Evolutionary conservation across 2,888 invertebrate genomes (phyloP).

Genomic region (Argyresthia goedartella): DNA sequence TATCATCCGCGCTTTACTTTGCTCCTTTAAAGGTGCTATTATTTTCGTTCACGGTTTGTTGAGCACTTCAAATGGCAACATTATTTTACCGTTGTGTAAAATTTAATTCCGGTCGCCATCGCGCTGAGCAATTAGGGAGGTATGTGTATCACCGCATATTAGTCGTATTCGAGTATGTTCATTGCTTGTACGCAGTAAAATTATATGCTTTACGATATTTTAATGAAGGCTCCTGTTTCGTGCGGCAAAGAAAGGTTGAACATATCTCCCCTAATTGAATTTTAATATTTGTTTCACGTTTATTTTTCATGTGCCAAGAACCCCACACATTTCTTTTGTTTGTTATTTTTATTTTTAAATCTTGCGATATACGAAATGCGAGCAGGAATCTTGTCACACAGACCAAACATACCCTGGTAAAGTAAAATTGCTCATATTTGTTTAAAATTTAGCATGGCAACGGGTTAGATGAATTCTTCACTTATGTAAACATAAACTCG

Average conservation of each 20-base stretch:
- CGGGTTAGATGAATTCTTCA: too few species aligned
- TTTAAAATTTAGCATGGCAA: too few species aligned
- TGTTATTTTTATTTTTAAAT: too few species aligned
- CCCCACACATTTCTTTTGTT: neutral
- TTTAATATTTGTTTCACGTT: slow-evolving; percentile 26
- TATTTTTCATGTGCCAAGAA: neutral
- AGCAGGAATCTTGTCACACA: too few species aligned
- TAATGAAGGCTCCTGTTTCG: slow-evolving; percentile 25
- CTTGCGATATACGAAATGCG: too few species aligned
- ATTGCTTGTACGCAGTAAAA: slow-evolving; percentile 23
- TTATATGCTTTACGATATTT: slow-evolving; percentile 28
- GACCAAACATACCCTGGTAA: too few species aligned
- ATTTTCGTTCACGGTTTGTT: slow-evolving; percentile 50
- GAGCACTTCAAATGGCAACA: slow-evolving; percentile 39
- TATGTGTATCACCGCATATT: slow-evolving; percentile 23
- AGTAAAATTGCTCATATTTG: too few species aligned
- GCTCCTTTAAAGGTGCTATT: slow-evolving; percentile 27
- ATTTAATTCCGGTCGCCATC: slow-evolving; percentile 27
- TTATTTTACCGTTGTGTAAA: slow-evolving; percentile 41
- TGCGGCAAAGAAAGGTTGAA: slow-evolving; percentile 21
- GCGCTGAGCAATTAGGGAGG: slow-evolving; percentile 13
- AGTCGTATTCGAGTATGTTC: slow-evolving; percentile 20
- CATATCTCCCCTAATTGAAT: slow-evolving; percentile 33
- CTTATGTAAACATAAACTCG: too few species aligned
- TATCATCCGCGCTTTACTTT: slow-evolving; percentile 35